Evolutionary conservation across 2,888 invertebrate genomes (phyloP), one percentile per base, ranked within the genome.

Genomic region (Heliconius sara): DNA sequence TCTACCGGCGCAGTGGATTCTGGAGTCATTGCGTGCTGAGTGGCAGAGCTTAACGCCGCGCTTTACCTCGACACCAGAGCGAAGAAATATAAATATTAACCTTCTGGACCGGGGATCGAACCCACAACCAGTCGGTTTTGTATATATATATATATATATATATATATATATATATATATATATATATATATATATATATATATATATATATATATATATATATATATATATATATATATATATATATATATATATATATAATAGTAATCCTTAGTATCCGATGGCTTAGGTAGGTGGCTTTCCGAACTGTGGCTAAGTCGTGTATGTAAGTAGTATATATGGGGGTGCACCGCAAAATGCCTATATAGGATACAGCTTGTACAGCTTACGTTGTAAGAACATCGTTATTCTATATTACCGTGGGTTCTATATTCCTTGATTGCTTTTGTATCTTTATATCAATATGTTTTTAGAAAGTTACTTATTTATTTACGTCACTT

Each of bases 281-380:
- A 73, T n/a, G 60, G 73, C 57, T 72, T 73, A 72, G 30, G 57
- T 34, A n/a, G 73, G n/a, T 60, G 73, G 57, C 34, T 60, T 73
- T 73, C 60, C 13, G 60, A 73, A 34, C n/a, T 34, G 30, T 30
- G 34, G 34, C 30, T 6, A 3, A 73, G 60, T 57, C 30, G 60
- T 60, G n/a, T 60, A 60, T n/a, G 34, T 60, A 73, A 73, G 73
- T 73, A 60, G 73, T 73, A 73, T 73, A 73, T 73, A 60, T 57
- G 34, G n/a, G 34, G 73, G 57, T 73, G n/a, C 39, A 73, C 73
- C 73, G 73, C 73, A 34, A 73, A 34, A 34, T 73, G 34, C 57
- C 30, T 72, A 27, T n/a, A 16, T 34, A 34, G 30, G n/a, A 34
- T 34, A 34, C 22, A n/a, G 34, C 73, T 60, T 57, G 13, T 13